These are phyloP conservation scores for Desoria tigrina DNA, from an alignment of 2,888 invertebrate species.

Conservation along the genomic window DNA sequence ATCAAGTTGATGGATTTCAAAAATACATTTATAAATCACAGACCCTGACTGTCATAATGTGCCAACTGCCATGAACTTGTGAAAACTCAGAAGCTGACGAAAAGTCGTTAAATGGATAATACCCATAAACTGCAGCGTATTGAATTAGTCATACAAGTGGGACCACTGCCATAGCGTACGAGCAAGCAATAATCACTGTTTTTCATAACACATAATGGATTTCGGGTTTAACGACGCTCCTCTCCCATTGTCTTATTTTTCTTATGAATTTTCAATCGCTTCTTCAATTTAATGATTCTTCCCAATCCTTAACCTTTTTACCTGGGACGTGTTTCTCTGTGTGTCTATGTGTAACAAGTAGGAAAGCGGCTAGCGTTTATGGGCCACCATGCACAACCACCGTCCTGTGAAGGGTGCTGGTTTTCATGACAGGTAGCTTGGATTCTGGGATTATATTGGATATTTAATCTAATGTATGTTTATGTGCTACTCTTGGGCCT, in stretches of 20 bases:
- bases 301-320: too few relatives aligned
- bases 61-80: conserved; percentile 13
- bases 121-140: conserved; percentile 7
- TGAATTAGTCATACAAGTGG: conserved; percentile 3
- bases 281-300: neutral
- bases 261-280: conserved; percentile 19
- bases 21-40: conserved; percentile 14
- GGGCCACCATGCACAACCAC: too few relatives aligned
- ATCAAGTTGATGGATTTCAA: neutral
- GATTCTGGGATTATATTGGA: too few relatives aligned
- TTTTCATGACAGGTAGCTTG: too few relatives aligned
- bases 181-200: conserved; percentile 19
- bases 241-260: conserved; percentile 10
- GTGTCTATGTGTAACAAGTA: neutral
- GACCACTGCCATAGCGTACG: neutral
- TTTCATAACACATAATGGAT: conserved; percentile 21
- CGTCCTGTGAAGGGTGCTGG: too few relatives aligned
- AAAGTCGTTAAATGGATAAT: conserved; percentile 20
- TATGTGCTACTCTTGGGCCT: too few relatives aligned
- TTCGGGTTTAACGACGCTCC: conserved; percentile 16
- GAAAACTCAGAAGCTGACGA: conserved; percentile 22
- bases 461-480: too few relatives aligned
- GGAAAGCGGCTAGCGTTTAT: neutral
- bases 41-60: conserved; percentile 13
- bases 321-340: too few relatives aligned